Evolutionary conservation across 2,888 invertebrate genomes (phyloP), one percentile per base, ranked within the genome.

Genomic region (Scotopteryx bipunctaria): DNA sequence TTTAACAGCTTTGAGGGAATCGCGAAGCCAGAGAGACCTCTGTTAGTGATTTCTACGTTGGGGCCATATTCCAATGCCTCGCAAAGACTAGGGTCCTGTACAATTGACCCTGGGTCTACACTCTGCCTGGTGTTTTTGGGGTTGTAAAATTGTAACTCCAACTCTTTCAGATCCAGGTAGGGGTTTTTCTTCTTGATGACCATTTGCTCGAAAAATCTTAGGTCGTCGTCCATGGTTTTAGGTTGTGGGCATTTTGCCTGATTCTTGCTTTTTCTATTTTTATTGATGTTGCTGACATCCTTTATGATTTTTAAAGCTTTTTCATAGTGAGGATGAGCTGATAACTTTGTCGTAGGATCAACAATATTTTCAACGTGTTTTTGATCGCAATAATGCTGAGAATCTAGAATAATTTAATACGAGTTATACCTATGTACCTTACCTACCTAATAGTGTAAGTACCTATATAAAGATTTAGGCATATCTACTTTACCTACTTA

Each of bases 181-280:
- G 89, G 89, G 64, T 88, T 82, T 57, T 90, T 90, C 55, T 90
- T 90, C 83, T 82, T 84, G 8, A 89, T 83, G 5, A 90, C 88
- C 17, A 87, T 59, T 59, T 83, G 80, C 49, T 87, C 88, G 44
- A 81, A 90, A 35, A 84, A 78, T 1, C 78, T 75, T 0, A 86
- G 57, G 43, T 84, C 81, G 42, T 78, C 72, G n/a, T 81, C 80
- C 25, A 59, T 59, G 45, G 73, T 71, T 33, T 71, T 75, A n/a
- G 59, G 45, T n/a, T 47, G 38, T 19, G 53, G 42, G 21, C 50
- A 61, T 57, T 58, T 56, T n/a, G 36, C 61, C 19, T 55, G 56
- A 37, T 69, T 73, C 5, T 66, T 48, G 19, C 63, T 68, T 29
- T 65, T 60, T 8, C 63, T 59, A 6, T 72, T 42, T 9, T 32